A percentile compares a stretch with the other conserved stretches of the same genome.
These are phyloP conservation scores for Ianthella basta DNA, from an alignment of 37 sponge, comb jelly and placozoan genomes.

Conservation along the genomic window DNA sequence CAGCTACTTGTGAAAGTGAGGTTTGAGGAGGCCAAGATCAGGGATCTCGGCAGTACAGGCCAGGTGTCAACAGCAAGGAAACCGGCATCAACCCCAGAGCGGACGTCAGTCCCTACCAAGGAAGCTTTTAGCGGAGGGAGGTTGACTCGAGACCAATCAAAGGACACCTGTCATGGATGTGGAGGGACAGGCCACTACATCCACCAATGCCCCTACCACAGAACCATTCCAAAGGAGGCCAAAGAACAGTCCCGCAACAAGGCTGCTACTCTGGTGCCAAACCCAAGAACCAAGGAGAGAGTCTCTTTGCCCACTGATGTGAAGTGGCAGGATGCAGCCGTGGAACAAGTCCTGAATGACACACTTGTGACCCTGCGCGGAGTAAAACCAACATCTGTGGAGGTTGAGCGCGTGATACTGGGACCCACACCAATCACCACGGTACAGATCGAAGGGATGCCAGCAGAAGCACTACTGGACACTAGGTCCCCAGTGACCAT, in stretches of 20 bases:
- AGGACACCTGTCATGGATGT: conserved; percentile 1
- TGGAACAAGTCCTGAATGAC: too few species aligned
- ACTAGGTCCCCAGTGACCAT: too few species aligned
- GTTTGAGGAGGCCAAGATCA: conserved; percentile 38
- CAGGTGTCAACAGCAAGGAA: neutral
- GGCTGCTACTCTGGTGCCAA: neutral
- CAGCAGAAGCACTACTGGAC: too few species aligned
- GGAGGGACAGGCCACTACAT: conserved; percentile 2
- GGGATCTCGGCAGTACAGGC: neutral
- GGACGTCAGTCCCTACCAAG: too few species aligned
- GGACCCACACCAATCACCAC: too few species aligned
- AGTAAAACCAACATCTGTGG: too few species aligned
- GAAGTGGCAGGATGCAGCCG: too few species aligned
- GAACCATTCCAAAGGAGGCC: neutral
- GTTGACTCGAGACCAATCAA: neutral
- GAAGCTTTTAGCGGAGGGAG: neutral
- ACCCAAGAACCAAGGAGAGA: too few species aligned
- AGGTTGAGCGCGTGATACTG: too few species aligned
- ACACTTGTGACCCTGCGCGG: too few species aligned
- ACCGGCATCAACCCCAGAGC: neutral
- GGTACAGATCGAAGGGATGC: too few species aligned
- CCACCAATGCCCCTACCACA: neutral
- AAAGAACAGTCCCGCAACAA: neutral
- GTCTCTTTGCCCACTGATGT: too few species aligned
- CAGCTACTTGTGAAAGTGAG: conserved; percentile 28